Evolutionary conservation across 2,113 vertebrate genomes (phyloP), one percentile per base, ranked within the genome.

Genomic region (Rhagologus leucostigma): DNA sequence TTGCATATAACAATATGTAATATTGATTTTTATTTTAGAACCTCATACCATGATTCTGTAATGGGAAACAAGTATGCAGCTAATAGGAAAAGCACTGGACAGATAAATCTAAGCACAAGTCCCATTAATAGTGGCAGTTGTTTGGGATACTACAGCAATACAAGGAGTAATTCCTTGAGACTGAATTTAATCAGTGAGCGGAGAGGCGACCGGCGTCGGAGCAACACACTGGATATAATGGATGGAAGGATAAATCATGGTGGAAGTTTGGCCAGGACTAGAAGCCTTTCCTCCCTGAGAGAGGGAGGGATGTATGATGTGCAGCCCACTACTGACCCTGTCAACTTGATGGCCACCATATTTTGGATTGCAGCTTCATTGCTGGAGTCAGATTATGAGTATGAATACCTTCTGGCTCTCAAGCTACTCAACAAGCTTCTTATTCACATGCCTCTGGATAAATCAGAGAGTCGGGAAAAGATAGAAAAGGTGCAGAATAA

Each of bases 31-130:
- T 83, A 15, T 96, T 91, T 39, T 84, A 98, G 99, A 97, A 97
- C 98, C 76, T 98, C 99, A 11, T 97, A 98, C 74, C 98, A 98
- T 16, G 99, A 99, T 82, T 98, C 99, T 60, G 70, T 99, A 74
- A 97, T 99, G 96, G 99, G 99, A 86, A 98, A 98, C 67, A 99
- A 99, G 97, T 99, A 98, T 89, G 99, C 99, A 94, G 98, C 98
- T 97, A 99, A 99, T 89, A 98, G 99, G 95, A 99, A 99, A 96
- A 99, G 99, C 98, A 99, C 99, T 44, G 99, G 99, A 89, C 99
- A 99, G 95, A 98, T 99, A 90, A 99, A 99, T 94, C 97, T 99
- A 96, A 99, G 97, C 98, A 99, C 98, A 97, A 98, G 98, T 81
- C 98, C 98, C 93, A 96, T 98, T 39, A 97, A 84, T 16, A 97